Evolutionary conservation across 2,888 invertebrate genomes (phyloP), one percentile per base, ranked within the genome.

Genomic region (Chrysina gloriosa): DNA sequence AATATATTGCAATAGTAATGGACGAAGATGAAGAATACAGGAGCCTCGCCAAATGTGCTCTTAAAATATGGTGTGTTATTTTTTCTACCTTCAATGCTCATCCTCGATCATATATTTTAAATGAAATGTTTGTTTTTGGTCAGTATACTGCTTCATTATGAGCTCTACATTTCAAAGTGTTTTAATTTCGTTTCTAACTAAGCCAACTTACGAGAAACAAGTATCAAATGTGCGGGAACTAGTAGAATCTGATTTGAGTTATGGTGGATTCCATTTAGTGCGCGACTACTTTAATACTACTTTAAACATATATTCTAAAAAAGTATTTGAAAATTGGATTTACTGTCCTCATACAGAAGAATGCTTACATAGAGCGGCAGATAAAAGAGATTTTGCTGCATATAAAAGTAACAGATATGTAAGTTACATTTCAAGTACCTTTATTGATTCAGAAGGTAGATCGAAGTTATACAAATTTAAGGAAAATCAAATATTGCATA

Each of bases 101-200:
- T 45, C 73, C 73, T 14, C 67, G 63, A 45, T 39, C 54, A 1
- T 34, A 11, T 2, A 56, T 69, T 5, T 19, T 69, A 11, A 64
- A 64, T 25, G 19, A 58, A 11, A 27, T 88, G 75, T 88, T 86
- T 69, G 76, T 86, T 82, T 84, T 21, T 79, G 88, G 4, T 84
- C 86, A 34, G 67, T 88, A 0, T 88, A 87, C 68, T 84, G 85
- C 21, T 77, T 88, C 31, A 80, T 87, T 70, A 81, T 88, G 69
- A 76, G 85, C 19, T 86, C 86, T 0, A 84, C 85, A 0, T 89
- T 88, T 69, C 86, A 88, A 69, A 87, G 89, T 0, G 86, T 88
- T 72, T 77, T 89, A 69, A 87, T 88, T 64, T 82, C 84, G 7
- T 87, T 88, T 0, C 82, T 89, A 56, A 85, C 85, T 6, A 83